Evolutionary conservation across 2,113 vertebrate species (phyloP), one percentile per base, ranked within the genome.

Genomic region (Serinus canaria): DNA sequence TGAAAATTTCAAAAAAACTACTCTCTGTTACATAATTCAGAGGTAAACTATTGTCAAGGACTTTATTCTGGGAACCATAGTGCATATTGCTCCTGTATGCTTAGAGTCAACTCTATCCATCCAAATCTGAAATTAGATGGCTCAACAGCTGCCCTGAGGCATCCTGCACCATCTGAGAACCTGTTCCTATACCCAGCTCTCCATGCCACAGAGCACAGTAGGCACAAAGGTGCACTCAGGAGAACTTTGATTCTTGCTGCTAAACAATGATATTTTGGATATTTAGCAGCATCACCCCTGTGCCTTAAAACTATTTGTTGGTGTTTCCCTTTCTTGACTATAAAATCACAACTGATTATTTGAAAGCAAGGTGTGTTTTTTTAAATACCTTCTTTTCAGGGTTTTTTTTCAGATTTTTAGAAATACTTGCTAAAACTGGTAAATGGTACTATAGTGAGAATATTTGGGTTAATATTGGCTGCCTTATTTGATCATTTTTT

Each of bases 1-100:
- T 81, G 35, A 77, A 93, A 91, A 92, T 88, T 77, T 92, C 70
- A 94, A 89, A 77, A 84, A 87, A 97, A 93, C 60, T 67, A n/a
- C 63, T 83, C 64, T 70, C 85, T 59, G 11, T 68, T 80, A 70
- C 25, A 35, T 81, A 89, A 90, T 70, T 79, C 50, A 81, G 66
- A 83, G 39, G 27, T 56, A 91, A 94, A 75, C 15, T 56, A 4
- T 55, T 63, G 70, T 53, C 44, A 59, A 56, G 68, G 47, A 87
- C 31, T 33, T 64, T 55, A 56, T 70, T 90, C 63, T 74, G 44
- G n/a, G 41, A 68, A 41, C 24, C 33, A 31, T 16, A 24, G 7
- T 27, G 7, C 37, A 21, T 43, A 35, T 35, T 74, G 35, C 20
- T 33, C 43, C 47, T 55, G 17, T 15, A 21, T 22, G 44, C 39